Percentiles rank a stretch among this genome's conserved stretches.
These are phyloP conservation scores for Stictocephala bisonia DNA, from an alignment of 2,888 invertebrate species.

Conservation along the genomic window DNA sequence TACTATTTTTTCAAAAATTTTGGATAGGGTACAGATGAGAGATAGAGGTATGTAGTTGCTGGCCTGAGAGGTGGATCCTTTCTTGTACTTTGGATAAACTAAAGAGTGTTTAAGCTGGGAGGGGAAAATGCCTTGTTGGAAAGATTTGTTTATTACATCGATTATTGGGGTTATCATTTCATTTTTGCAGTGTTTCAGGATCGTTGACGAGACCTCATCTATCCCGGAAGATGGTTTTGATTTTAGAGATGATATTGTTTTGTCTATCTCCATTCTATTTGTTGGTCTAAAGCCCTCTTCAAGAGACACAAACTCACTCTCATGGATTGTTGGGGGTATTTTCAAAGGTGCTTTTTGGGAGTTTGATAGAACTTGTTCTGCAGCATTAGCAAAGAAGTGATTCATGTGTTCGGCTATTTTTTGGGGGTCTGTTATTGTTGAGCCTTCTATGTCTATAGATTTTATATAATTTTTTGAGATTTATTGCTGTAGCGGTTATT, in stretches of 20 bases:
- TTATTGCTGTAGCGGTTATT: slow-evolving; percentile 9
- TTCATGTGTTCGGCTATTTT: slow-evolving; percentile 28
- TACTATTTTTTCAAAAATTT: no score
- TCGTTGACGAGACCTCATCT: slow-evolving; percentile 1
- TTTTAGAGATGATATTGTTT: slow-evolving; percentile 24
- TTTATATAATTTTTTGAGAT: slow-evolving; percentile 3
- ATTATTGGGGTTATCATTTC: slow-evolving; percentile 19
- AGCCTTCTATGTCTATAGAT: neutral
- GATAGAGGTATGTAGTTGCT: no score
- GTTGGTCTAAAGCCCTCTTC: slow-evolving; percentile 12
- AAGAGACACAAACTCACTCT: neutral
- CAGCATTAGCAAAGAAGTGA: slow-evolving; percentile 32
- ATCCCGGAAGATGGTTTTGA: slow-evolving; percentile 24
- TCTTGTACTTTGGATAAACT: no score
- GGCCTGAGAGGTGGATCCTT: no score
- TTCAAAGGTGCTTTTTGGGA: neutral
- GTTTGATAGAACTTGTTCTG: slow-evolving; percentile 14
- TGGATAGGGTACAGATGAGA: neutral
- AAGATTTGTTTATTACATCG: slow-evolving; percentile 18
- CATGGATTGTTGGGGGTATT: neutral
- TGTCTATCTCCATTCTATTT: neutral
- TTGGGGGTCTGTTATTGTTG: slow-evolving; percentile 28
- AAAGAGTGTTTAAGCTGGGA: no score
- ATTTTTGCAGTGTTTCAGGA: slow-evolving; percentile 19
- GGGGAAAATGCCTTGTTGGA: no score